phyloP scores from a whole-genome alignment of 1,140 invertebrate genomes.

The Orius insidiosus region DNA sequence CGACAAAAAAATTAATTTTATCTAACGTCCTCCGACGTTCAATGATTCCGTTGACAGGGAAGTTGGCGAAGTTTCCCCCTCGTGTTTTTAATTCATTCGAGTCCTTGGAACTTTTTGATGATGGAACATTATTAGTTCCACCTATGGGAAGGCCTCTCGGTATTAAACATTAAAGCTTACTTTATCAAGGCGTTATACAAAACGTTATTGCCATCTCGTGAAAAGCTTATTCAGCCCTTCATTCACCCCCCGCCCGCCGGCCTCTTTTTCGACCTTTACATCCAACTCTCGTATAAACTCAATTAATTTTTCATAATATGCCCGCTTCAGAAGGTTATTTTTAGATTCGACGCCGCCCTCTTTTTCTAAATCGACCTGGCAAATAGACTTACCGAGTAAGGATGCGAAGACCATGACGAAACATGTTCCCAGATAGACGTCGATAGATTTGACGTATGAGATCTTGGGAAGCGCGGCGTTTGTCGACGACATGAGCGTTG shows the following conservation, averaged over 20 bases:
- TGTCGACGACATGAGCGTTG: conserved; percentile 95
- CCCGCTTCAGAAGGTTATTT: too few relatives aligned
- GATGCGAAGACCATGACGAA: conserved; percentile 97
- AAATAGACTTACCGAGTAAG: conserved; percentile 65
- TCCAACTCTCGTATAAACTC: conserved; percentile 4
- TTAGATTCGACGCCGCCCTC: too few relatives aligned
- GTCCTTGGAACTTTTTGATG: background rate
- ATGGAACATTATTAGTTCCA: background rate
- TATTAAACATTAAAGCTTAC: conserved; percentile 7
- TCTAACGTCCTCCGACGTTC: too few relatives aligned
- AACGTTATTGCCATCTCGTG: conserved; percentile 1
- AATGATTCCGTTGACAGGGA: too few relatives aligned
- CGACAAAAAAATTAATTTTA: too few relatives aligned
- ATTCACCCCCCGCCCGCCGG: too few relatives aligned
- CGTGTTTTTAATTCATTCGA: too few relatives aligned
- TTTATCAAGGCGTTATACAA: conserved; percentile 5
- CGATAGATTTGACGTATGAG: conserved; percentile 96
- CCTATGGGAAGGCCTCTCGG: background rate
- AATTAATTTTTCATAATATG: conserved; percentile 7
- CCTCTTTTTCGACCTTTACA: too few relatives aligned
- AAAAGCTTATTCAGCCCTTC: background rate
- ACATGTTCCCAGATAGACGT: conserved; percentile 93
- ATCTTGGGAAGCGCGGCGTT: conserved; percentile 96
- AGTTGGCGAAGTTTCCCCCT: too few relatives aligned
- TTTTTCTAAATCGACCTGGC: background rate